These are phyloP conservation scores for Steatocranus sp. DNA, from an alignment of 2,797 vertebrate genomes.

Conservation along the genomic window DNA sequence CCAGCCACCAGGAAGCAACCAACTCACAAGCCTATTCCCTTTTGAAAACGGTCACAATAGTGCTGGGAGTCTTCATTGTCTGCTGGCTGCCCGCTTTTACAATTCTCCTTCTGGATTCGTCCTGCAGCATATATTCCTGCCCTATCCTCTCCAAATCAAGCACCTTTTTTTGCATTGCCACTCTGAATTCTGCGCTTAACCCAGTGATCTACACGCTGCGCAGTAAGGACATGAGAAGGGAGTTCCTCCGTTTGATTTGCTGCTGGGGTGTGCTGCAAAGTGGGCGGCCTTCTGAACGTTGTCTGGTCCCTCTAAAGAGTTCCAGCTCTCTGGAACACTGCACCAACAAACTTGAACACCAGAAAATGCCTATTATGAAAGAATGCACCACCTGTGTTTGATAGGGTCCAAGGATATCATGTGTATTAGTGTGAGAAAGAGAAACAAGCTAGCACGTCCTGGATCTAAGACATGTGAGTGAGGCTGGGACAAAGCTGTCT, in stretches of 20 bases:
- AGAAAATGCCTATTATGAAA: slow-evolving; percentile 80
- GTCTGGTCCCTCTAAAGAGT: slow-evolving; percentile 81
- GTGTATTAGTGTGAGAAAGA: neutral
- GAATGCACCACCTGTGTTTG: slow-evolving; percentile 88
- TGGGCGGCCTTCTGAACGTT: slow-evolving; percentile 70
- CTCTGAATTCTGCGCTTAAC: slow-evolving; percentile 92
- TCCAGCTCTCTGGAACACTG: slow-evolving; percentile 89
- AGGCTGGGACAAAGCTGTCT: neutral
- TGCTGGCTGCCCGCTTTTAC: slow-evolving; percentile 93
- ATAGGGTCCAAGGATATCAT: slow-evolving; percentile 15
- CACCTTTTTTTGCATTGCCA: slow-evolving; percentile 89
- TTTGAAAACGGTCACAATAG: slow-evolving; percentile 94
- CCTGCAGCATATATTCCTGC: slow-evolving; percentile 75
- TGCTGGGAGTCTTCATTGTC: slow-evolving; percentile 90
- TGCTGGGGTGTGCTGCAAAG: slow-evolving; percentile 80
- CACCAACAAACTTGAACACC: slow-evolving; percentile 78
- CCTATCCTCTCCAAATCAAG: slow-evolving; percentile 80
- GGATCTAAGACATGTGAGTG: neutral
- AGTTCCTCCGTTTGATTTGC: slow-evolving; percentile 85
- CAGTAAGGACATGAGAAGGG: slow-evolving; percentile 92
- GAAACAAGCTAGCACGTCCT: neutral
- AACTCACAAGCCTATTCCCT: slow-evolving; percentile 81
- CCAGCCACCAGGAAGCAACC: slow-evolving; percentile 87
- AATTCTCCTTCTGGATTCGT: slow-evolving; percentile 87
- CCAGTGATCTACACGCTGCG: slow-evolving; percentile 91